Base-by-base conservation (phyloP, 2,113 vertebrate species). In the Promerops cafer region DNA sequence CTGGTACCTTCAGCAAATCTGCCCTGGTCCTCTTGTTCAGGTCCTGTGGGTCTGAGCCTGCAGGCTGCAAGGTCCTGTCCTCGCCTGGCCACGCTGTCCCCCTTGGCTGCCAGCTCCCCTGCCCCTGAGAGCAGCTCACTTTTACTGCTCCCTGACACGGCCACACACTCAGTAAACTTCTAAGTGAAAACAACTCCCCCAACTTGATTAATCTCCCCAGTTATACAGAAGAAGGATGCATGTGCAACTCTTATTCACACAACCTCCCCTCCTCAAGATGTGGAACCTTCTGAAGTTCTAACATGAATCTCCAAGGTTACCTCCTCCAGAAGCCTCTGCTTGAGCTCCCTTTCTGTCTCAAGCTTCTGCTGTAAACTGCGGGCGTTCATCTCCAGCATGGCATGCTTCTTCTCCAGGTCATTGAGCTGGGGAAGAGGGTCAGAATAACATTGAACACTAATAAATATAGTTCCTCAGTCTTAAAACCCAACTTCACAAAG, bases 361-460 rank as follows among this genome's bases (percentile, higher is more conserved):
- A 99, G 98, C 92, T 99, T 99, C 97, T 99, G 99, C 89, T 99
- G 99, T 91, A 99, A 97, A 96, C 99, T 99, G 78, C 98, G 99
- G 22, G 99, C 98, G 0, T 99, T 99, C 99, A 99, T 99, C 96
- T 99, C 99, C 94, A 99, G 97, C 99, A 99, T 99, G 81, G 99
- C 97, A 0, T 99, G 99, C 92, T 99, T 99, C 98, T 99, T 99
- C 97, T 99, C 99, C 98, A 99, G 97, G 95, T 99, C 99, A 56
- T 98, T 99, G 77, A 99, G 96, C 99, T 99, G 82, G 59, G 65
- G 95, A 15, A 83, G 86, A 74, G 39, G 74, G 61, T 49, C 83
- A 94, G 75, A 91, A 42, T 24, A 72, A 47, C 42, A 76, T 1
- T 12, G 28, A 87, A 84, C 16, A 47, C n/a, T 35, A 75, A 85